phyloP scores from a whole-genome alignment of 2,888 invertebrate species.

The Ctenicera cuprea region DNA sequence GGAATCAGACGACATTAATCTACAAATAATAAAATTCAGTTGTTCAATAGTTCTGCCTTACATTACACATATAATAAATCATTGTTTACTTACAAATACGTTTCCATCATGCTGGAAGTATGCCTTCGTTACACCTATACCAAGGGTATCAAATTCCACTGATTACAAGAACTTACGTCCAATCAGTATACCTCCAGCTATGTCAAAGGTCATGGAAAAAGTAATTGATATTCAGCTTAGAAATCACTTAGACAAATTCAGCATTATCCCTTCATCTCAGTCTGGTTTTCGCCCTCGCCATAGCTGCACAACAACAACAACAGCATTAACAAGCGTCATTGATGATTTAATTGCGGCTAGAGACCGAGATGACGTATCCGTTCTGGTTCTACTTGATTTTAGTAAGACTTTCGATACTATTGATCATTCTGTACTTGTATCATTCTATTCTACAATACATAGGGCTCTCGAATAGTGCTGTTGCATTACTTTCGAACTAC shows the following conservation, averaged over 20 bases:
- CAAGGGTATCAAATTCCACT: constrained; percentile 51
- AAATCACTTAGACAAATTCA: constrained; percentile 10
- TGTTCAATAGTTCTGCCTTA: constrained; percentile 33
- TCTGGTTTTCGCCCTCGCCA: constrained; percentile 20
- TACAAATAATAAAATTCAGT: constrained; percentile 4
- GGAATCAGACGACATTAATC: not conserved
- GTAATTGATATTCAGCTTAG: constrained; percentile 52
- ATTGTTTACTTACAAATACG: constrained; percentile 14
- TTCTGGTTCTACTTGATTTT: constrained; percentile 49
- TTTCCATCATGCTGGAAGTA: constrained; percentile 58
- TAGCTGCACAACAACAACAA: not conserved
- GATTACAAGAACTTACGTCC: constrained; percentile 56
- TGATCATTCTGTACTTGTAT: constrained; percentile 10
- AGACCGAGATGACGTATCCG: constrained; percentile 52
- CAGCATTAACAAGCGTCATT: not conserved
- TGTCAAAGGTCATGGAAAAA: constrained; percentile 56
- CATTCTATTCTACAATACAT: constrained; percentile 17
- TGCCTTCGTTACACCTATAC: constrained; percentile 55
- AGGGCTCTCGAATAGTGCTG: not conserved
- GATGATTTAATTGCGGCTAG: constrained; percentile 36
- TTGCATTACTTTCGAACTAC: not conserved
- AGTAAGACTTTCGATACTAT: constrained; percentile 28
- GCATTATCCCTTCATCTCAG: constrained; percentile 5
- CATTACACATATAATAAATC: constrained; percentile 35
- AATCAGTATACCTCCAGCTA: constrained; percentile 52